Conservation (phyloP, 2,797 vertebrate genomes). For the Acipenser ruthenus region DNA sequence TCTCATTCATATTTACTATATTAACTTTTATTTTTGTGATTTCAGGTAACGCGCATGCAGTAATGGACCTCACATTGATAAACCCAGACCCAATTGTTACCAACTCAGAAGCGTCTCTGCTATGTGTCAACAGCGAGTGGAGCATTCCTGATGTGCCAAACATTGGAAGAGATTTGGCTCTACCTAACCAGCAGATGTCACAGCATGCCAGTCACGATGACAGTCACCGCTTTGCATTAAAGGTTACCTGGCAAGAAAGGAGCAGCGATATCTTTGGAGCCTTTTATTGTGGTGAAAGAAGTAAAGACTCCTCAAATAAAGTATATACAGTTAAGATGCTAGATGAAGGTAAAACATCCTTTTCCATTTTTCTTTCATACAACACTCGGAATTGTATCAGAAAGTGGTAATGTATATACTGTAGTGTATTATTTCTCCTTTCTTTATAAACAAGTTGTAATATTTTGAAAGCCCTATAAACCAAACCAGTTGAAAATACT, state of each 20-base stretch:
- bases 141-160: constrained; percentile 48
- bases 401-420: too few relatives aligned
- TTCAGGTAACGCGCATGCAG: constrained; percentile 56
- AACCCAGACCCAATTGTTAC: constrained; percentile 73
- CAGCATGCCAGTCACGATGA: constrained; percentile 56
- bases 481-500: too few relatives aligned
- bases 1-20: too few relatives aligned
- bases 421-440: too few relatives aligned
- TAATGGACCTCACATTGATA: constrained; percentile 70
- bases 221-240: constrained; percentile 57
- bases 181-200: constrained; percentile 52
- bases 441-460: too few relatives aligned
- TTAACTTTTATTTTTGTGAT: constrained; percentile 32
- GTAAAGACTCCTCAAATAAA: constrained; percentile 53
- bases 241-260: constrained; percentile 67
- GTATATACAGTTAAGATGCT: constrained; percentile 78
- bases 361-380: background rate
- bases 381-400: background rate
- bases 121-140: constrained; percentile 70
- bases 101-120: constrained; percentile 62
- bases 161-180: constrained; percentile 59
- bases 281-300: constrained; percentile 68
- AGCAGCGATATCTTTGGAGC: constrained; percentile 66
- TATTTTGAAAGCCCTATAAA: too few relatives aligned
- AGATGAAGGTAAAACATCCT: constrained; percentile 56